Base-by-base conservation (phyloP, 1,140 invertebrate genomes). In the Pissodes strobi region DNA sequence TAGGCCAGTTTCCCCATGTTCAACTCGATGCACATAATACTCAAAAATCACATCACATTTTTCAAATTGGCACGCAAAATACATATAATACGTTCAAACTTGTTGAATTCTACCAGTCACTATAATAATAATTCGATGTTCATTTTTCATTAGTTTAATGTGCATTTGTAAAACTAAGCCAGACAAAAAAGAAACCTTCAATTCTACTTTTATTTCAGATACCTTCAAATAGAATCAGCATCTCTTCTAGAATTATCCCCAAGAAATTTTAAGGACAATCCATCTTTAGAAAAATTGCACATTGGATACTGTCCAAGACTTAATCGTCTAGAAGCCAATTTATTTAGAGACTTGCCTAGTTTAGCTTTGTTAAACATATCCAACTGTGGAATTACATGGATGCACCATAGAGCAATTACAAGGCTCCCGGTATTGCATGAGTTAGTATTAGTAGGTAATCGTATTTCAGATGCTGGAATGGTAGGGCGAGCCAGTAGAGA, bases 401-500 rank as follows among this genome's bases (percentile, higher is more conserved):
- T 95, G 18, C 91, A 94, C 73, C 86, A 91, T 39, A 81, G 90
- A 68, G 85, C 90, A 0, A 78, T 94, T 18, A 84, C 87, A 10
- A 78, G 87, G 55, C 75, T 94, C 27, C 88, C 90, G 13, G 82
- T 85, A 23, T 75, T 95, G 39, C 85, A 84, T 41, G 88, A 91
- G 72, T 72, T 94, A 18, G 85, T 86, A 2, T 79, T 94, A 0
- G 82, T 83, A 6, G 83, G 85, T 12, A 94, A 94, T 72, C 81
- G 82, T 51, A 86, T 94, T 46, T 79, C 81, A 0, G 91, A 93
- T 73, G 89, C 90, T 9, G 84, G 84, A 22, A 88, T 91, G 84
- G 82, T 93, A 5, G 91, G 92, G 1, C 82, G 89, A 61, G 88
- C 88, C 15, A 82, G 87, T 1, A 82, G 89, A 75, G 91, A 93